Evolutionary conservation across 2,888 invertebrate genomes (phyloP).

Genomic region (Cephus nigrinus): DNA sequence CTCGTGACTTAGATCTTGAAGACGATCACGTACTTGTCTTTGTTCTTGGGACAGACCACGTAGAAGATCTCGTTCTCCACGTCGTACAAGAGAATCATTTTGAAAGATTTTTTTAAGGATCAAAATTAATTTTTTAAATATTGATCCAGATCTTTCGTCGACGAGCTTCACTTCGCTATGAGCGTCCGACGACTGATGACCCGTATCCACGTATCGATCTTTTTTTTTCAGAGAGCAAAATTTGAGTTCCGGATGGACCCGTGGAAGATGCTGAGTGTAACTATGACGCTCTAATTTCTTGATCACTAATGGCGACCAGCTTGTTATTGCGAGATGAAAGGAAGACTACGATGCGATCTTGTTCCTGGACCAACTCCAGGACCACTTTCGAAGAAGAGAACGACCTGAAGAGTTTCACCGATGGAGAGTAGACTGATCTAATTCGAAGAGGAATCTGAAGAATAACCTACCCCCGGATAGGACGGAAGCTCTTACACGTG

Average conservation of each 20-base stretch:
- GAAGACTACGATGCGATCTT: background rate
- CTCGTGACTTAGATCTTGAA: constrained; percentile 12
- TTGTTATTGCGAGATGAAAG: background rate
- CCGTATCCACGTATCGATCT: background rate
- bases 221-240: no score
- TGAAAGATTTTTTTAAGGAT: background rate
- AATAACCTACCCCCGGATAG: background rate
- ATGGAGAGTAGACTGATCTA: background rate
- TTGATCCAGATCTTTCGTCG: no score
- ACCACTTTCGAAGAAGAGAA: background rate
- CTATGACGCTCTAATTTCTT: background rate
- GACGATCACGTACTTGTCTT: constrained; percentile 19
- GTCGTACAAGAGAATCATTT: constrained; percentile 16
- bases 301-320: background rate
- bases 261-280: background rate
- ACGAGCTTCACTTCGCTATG: no score
- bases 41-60: constrained; percentile 13
- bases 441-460: background rate
- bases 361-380: background rate
- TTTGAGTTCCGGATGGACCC: no score
- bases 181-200: background rate
- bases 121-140: no score
- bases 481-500: background rate
- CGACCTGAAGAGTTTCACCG: background rate
- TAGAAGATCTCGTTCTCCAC: constrained; percentile 19